Evolutionary conservation across 2,797 vertebrate genomes (phyloP).

Genomic region (Micrastur ruficollis): DNA sequence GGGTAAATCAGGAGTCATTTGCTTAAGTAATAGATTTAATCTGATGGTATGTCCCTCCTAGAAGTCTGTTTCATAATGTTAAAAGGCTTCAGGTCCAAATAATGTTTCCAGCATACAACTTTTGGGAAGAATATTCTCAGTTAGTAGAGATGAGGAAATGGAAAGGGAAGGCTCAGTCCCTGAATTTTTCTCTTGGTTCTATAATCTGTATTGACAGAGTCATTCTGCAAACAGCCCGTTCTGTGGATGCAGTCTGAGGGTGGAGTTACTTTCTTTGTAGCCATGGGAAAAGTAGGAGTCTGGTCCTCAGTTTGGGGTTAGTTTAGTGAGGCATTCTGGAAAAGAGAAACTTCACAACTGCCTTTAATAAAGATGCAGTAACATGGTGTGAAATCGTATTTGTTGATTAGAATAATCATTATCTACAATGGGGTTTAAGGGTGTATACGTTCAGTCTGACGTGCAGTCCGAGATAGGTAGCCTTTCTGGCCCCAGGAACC

Average conservation of each 20-base stretch:
- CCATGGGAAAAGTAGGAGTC: background rate
- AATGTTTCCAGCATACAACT: background rate
- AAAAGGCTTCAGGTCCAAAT: background rate
- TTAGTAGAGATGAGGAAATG: background rate
- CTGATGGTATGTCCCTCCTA: background rate
- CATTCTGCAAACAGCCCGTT: background rate
- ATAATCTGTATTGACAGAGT: background rate
- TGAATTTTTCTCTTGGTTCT: background rate
- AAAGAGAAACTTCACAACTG: background rate
- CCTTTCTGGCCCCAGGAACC: background rate
- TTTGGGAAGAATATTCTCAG: background rate
- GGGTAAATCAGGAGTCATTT: background rate
- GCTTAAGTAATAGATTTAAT: background rate
- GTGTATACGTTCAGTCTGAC: background rate
- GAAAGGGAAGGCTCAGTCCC: background rate
- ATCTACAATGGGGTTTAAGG: background rate
- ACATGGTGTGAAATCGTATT: background rate
- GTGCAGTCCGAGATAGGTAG: background rate
- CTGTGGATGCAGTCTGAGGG: background rate
- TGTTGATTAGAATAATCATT: background rate
- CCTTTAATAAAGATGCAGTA: background rate
- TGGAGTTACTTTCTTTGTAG: background rate
- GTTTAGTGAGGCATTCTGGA: background rate
- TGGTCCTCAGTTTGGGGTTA: background rate
- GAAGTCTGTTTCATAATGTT: background rate